Evolutionary conservation across 1,140 invertebrate genomes (phyloP).

Genomic region (Triops cancriformis): DNA sequence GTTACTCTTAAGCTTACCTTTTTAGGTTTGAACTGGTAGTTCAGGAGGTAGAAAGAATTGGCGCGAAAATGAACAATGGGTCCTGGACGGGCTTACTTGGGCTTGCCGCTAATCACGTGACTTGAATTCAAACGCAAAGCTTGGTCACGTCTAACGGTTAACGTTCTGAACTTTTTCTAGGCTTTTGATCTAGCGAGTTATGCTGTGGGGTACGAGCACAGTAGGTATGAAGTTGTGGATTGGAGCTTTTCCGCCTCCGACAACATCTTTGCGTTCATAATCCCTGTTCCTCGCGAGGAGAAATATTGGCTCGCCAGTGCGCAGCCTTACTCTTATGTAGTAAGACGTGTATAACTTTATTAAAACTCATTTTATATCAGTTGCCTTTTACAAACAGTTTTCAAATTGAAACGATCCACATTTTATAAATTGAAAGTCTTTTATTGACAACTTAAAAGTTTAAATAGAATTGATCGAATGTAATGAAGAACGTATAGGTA

Average conservation of each 20-base stretch:
- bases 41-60: neutral
- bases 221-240: neutral
- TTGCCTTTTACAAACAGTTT: too few species aligned
- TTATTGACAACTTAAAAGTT: too few species aligned
- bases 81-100: neutral
- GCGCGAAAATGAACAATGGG: neutral
- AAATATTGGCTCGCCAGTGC: neutral
- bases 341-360: neutral
- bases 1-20: too few species aligned
- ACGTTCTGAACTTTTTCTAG: neutral
- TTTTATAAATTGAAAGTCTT: too few species aligned
- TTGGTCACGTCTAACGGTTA: neutral
- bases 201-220: neutral
- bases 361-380: too few species aligned
- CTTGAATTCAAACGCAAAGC: neutral
- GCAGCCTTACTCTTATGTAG: neutral
- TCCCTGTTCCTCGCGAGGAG: neutral
- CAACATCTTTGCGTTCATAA: neutral
- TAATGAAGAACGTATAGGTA: too few species aligned
- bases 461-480: too few species aligned
- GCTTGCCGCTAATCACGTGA: neutral
- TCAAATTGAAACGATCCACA: too few species aligned
- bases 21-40: neutral
- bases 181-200: neutral
- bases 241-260: neutral